phyloP scores from a whole-genome alignment of 2,888 invertebrate genomes.

The Drosophila stalkeri region DNA sequence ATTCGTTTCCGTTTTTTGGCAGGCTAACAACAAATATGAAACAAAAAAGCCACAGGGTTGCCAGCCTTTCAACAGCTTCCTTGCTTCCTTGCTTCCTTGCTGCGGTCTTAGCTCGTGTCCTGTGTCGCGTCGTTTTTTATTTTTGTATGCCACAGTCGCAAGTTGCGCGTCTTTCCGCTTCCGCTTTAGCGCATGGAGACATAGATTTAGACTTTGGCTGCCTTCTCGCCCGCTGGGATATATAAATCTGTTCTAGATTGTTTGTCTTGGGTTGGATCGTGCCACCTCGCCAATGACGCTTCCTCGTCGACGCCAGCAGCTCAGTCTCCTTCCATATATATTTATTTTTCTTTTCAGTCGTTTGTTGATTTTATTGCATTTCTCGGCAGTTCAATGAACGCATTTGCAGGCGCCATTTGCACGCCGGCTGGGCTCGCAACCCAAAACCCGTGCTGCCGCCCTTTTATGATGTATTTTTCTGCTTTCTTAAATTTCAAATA shows the following conservation, averaged over 20 bases:
- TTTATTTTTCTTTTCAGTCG: conserved; percentile 60
- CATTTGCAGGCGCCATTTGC: conserved; percentile 72
- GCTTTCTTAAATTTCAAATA: conserved; percentile 64
- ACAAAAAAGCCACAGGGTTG: conserved; percentile 55
- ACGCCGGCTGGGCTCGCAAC: conserved; percentile 15
- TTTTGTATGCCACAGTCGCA: conserved; percentile 45
- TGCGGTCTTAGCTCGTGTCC: conserved; percentile 56
- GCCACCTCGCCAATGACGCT: conserved; percentile 12
- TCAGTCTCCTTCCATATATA: conserved; percentile 34
- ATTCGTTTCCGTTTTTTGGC: conserved; percentile 68
- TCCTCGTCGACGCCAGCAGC: conserved; percentile 57
- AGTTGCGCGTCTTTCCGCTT: conserved; percentile 74
- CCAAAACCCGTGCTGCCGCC: neutral
- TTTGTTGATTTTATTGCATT: conserved; percentile 70
- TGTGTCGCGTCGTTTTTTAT: conserved; percentile 40
- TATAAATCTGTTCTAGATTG: conserved; percentile 58
- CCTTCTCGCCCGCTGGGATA: conserved; percentile 30
- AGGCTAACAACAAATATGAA: conserved; percentile 21
- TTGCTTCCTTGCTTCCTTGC: conserved; percentile 37
- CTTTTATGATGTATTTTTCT: conserved; percentile 29
- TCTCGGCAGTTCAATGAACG: conserved; percentile 73
- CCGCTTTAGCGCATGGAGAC: conserved; percentile 45
- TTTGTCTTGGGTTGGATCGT: conserved; percentile 60
- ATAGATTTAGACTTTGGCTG: conserved; percentile 22
- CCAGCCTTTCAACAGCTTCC: conserved; percentile 70